phyloP scores from a whole-genome alignment of 1,140 invertebrate species.

The Platyscapa corneri region DNA sequence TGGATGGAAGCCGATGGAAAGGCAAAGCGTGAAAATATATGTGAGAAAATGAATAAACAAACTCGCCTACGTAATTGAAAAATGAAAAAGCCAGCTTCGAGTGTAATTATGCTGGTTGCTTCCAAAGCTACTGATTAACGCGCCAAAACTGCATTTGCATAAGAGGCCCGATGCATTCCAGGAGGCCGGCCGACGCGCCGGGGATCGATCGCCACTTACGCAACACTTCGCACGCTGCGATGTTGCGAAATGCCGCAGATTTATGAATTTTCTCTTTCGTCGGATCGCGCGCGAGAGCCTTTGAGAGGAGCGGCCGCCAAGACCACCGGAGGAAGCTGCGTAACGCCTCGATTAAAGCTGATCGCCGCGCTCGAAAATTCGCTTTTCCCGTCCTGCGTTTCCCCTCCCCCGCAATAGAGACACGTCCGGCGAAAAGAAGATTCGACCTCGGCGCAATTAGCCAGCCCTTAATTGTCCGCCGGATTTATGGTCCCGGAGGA shows the following conservation, averaged over 20 bases:
- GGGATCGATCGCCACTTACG: not conserved
- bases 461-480: constrained; percentile 11
- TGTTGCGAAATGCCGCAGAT: constrained; percentile 1
- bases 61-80: no score
- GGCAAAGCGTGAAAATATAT: no score
- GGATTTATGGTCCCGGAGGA: constrained; percentile 17
- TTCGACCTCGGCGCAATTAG: constrained; percentile 17
- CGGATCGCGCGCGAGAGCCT: not conserved
- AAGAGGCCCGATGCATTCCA: not conserved
- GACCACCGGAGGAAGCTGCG: not conserved
- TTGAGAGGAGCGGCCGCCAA: not conserved
- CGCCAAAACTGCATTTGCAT: constrained; percentile 12
- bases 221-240: not conserved
- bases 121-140: not conserved
- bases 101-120: not conserved
- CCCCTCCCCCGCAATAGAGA: no score
- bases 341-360: not conserved
- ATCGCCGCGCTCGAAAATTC: not conserved
- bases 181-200: no score
- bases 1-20: no score
- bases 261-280: not conserved
- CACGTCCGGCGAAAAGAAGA: not conserved
- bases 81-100: not conserved
- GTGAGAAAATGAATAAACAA: no score
- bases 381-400: not conserved